These are phyloP conservation scores for Pseudomyrmex gracilis DNA, from an alignment of 1,140 invertebrate genomes.

Conservation along the genomic window DNA sequence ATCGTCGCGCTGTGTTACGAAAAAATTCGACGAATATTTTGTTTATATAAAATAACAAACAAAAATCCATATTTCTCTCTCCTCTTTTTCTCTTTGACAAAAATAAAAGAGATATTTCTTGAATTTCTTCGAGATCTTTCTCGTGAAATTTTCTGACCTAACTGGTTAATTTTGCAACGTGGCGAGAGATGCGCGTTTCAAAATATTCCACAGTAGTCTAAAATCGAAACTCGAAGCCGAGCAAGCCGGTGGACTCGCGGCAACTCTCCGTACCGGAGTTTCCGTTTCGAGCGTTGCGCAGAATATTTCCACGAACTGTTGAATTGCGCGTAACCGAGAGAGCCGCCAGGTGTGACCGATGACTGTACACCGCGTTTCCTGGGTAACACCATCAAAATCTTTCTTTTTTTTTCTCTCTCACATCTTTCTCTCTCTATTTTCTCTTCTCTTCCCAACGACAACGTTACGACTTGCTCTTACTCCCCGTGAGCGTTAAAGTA, in stretches of 20 bases:
- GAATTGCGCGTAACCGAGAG: slow-evolving; percentile 45
- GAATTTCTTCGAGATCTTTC: too few relatives aligned
- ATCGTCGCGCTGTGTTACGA: slow-evolving; percentile 33
- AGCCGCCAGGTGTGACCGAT: background rate
- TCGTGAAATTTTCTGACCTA: background rate
- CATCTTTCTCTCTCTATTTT: background rate
- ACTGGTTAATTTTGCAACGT: too few relatives aligned
- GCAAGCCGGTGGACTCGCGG: background rate
- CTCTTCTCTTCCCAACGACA: background rate
- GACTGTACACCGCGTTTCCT: slow-evolving; percentile 41
- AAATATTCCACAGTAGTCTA: background rate
- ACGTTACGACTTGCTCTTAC: slow-evolving; percentile 60
- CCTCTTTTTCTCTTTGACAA: background rate
- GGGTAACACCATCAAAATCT: slow-evolving; percentile 48
- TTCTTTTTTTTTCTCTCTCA: slow-evolving; percentile 30
- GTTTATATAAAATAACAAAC: background rate
- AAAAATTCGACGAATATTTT: background rate
- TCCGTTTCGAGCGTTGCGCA: background rate
- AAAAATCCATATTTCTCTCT: background rate
- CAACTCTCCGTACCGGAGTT: background rate
- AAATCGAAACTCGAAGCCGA: too few relatives aligned
- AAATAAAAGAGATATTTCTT: background rate
- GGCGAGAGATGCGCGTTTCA: too few relatives aligned
- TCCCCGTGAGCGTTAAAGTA: slow-evolving; percentile 56
- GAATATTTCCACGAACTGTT: slow-evolving; percentile 26